Conservation (phyloP, 2,888 invertebrate species). For the Stegophylla sp. region DNA sequence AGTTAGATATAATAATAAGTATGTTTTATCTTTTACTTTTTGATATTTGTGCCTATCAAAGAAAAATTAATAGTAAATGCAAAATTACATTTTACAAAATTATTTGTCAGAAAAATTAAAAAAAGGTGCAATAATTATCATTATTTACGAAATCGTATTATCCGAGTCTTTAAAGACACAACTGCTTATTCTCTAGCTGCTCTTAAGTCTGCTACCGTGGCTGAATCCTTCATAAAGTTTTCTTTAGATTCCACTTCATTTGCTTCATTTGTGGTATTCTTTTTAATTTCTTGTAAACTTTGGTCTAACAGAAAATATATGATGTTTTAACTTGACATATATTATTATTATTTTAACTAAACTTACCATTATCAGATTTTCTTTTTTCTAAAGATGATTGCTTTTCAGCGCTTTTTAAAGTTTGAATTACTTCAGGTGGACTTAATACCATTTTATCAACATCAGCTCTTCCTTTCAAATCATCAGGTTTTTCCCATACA, state of each 20-base stretch:
- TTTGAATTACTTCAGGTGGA: conserved; percentile 65
- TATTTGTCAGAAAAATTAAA: too few relatives aligned
- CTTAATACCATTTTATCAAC: conserved; percentile 89
- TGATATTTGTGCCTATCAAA: too few relatives aligned
- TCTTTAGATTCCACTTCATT: conserved; percentile 48
- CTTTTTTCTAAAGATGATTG: conserved; percentile 43
- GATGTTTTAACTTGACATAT: not conserved
- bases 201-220: conserved; percentile 90
- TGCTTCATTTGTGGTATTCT: conserved; percentile 61
- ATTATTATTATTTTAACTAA: not conserved
- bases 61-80: too few relatives aligned
- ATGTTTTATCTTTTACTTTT: too few relatives aligned
- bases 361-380: conserved; percentile 41
- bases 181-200: conserved; percentile 91
- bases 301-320: conserved; percentile 23
- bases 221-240: conserved; percentile 76
- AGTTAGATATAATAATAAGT: too few relatives aligned
- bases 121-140: too few relatives aligned
- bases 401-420: conserved; percentile 59
- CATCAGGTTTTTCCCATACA: conserved; percentile 96
- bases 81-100: too few relatives aligned
- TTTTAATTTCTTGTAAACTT: conserved; percentile 62
- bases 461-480: conserved; percentile 84
- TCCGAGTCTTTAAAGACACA: conserved; percentile 90
- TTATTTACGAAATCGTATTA: conserved; percentile 94